These are phyloP conservation scores for Choloepus didactylus DNA, from an alignment of 2,797 vertebrate genomes.

Conservation along the genomic window DNA sequence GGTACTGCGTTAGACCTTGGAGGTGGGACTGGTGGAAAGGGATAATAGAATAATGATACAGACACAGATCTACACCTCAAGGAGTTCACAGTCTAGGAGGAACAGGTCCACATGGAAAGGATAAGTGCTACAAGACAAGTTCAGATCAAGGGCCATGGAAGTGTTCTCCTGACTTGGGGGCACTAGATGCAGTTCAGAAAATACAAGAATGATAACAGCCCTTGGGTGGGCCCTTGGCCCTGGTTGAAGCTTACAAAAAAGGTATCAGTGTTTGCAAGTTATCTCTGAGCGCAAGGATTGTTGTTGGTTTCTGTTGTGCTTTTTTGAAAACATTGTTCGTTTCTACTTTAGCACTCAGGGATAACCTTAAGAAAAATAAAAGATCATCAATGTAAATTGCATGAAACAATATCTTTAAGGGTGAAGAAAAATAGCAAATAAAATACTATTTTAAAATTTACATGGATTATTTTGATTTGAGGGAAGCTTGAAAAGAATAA, in stretches of 20 bases:
- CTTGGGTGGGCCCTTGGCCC: too few species aligned
- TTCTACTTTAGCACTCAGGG: background rate
- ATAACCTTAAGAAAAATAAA: conserved; percentile 12
- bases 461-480: background rate
- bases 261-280: background rate
- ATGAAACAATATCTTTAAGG: background rate
- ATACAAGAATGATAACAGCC: background rate
- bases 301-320: background rate
- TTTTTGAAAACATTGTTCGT: background rate
- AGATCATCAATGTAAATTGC: background rate
- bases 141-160: background rate
- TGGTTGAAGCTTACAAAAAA: background rate
- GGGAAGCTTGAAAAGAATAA: background rate
- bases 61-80: background rate
- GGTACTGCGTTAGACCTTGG: background rate
- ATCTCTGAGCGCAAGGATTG: background rate
- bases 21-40: background rate
- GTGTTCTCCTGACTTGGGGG: background rate
- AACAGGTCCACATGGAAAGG: background rate
- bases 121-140: background rate
- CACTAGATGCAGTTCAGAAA: background rate
- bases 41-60: background rate
- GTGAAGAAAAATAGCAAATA: conserved; percentile 16
- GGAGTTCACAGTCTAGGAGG: background rate
- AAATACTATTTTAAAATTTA: background rate